A percentile compares a stretch with the other conserved stretches of the same genome.
Conservation (phyloP, 2,797 vertebrate species). For the Pampus argenteus region DNA sequence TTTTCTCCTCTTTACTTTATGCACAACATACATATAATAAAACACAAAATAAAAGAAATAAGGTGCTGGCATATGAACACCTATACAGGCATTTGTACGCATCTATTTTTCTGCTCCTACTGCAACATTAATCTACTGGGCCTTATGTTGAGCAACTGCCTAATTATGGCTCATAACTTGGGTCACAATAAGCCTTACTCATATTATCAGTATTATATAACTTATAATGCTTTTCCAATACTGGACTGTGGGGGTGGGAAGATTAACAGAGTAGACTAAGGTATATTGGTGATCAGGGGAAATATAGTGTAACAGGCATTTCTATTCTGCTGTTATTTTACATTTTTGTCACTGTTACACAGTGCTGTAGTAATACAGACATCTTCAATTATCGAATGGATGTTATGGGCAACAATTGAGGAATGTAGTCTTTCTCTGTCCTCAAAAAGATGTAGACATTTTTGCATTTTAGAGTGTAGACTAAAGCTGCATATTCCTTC, state of each 20-base stretch:
- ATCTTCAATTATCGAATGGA: neutral
- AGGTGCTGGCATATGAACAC: neutral
- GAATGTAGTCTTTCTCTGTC: neutral
- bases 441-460: neutral
- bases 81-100: no score
- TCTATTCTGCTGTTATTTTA: neutral
- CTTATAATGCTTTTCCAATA: slow-evolving; percentile 42
- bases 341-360: neutral
- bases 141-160: slow-evolving; percentile 42
- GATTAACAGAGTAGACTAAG: slow-evolving; percentile 23
- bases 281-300: slow-evolving; percentile 24
- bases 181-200: slow-evolving; percentile 52
- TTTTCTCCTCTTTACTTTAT: neutral
- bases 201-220: slow-evolving; percentile 60
- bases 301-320: neutral
- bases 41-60: neutral
- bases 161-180: slow-evolving; percentile 43
- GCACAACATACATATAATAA: neutral
- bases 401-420: neutral
- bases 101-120: slow-evolving; percentile 2
- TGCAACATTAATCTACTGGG: slow-evolving; percentile 32
- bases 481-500: slow-evolving; percentile 11
- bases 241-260: slow-evolving; percentile 7
- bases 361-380: neutral
- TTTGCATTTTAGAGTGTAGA: neutral